phyloP scores from a whole-genome alignment of 2,888 invertebrate genomes.

The Corythucha ciliata region DNA sequence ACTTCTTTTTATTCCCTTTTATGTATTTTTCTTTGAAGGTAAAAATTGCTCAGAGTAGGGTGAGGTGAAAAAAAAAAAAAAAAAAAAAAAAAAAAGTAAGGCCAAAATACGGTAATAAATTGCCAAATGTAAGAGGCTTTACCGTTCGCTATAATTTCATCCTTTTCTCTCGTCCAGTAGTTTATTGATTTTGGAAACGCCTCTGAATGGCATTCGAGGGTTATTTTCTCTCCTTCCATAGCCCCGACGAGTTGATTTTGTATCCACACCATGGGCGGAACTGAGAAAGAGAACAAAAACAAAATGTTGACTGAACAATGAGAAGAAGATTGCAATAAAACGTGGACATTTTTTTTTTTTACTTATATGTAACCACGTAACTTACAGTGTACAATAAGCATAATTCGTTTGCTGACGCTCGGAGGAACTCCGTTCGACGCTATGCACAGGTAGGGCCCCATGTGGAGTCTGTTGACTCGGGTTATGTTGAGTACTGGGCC shows the following conservation, averaged over 20 bases:
- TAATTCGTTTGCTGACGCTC: constrained; percentile 67
- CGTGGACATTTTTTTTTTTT: not conserved
- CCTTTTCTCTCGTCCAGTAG: constrained; percentile 49
- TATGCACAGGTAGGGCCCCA: constrained; percentile 69
- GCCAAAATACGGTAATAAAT: too few relatives aligned
- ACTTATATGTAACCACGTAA: constrained; percentile 36
- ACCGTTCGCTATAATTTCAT: constrained; percentile 48
- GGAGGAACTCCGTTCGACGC: constrained; percentile 74
- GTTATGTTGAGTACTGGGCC: constrained; percentile 57
- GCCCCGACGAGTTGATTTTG: constrained; percentile 50
- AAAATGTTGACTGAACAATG: not conserved
- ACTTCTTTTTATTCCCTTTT: too few relatives aligned
- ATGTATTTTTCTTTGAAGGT: too few relatives aligned
- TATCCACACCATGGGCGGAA: constrained; percentile 50
- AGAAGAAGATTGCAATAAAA: not conserved
- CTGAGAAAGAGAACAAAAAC: constrained; percentile 38
- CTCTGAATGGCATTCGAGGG: constrained; percentile 49
- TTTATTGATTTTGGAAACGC: constrained; percentile 51
- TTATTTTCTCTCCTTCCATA: constrained; percentile 45
- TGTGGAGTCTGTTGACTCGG: constrained; percentile 60
- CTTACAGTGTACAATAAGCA: constrained; percentile 78
- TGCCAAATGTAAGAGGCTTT: constrained; percentile 38
- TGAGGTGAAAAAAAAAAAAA: too few relatives aligned
- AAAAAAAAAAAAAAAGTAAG: too few relatives aligned
- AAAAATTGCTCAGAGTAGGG: too few relatives aligned